These are phyloP conservation scores for Neoniphon sammara DNA, from an alignment of 2,797 vertebrate genomes.

Conservation along the genomic window DNA sequence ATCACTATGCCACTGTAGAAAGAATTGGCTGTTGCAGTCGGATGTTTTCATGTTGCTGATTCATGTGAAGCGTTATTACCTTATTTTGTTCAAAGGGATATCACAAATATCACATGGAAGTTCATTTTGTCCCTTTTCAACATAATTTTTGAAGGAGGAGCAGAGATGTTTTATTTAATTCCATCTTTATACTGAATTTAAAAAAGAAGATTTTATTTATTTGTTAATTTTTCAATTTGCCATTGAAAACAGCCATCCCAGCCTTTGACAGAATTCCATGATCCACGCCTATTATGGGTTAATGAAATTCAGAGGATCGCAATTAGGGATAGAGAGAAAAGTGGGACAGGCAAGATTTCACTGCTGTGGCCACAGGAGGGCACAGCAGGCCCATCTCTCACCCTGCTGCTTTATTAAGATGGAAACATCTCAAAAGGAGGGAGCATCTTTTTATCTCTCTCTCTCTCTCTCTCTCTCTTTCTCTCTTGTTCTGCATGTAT, in stretches of 20 bases:
- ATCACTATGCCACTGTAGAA: neutral
- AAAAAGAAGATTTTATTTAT: no score
- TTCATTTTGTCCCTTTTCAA: no score
- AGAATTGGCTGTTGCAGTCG: neutral
- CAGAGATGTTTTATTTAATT: no score
- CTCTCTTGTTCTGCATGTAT: constrained; percentile 58
- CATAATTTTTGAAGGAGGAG: no score
- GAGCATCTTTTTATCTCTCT: constrained; percentile 58
- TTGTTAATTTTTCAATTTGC: constrained; percentile 8
- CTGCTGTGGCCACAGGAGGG: constrained; percentile 82
- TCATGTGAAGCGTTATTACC: no score
- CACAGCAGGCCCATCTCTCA: constrained; percentile 79
- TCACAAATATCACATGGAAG: no score
- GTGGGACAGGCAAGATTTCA: constrained; percentile 61
- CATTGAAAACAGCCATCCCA: constrained; percentile 2
- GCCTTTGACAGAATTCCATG: constrained; percentile 18
- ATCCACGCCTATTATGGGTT: constrained; percentile 29
- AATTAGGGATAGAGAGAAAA: constrained; percentile 55
- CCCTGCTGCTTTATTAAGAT: constrained; percentile 67
- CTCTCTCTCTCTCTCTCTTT: constrained; percentile 22
- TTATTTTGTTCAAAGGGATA: no score
- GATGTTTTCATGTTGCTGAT: neutral
- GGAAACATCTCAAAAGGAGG: constrained; percentile 50
- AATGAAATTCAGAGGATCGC: constrained; percentile 48
- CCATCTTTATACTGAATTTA: no score